Percentiles rank a stretch among this genome's conserved stretches.
phyloP scores from a whole-genome alignment of 2,113 vertebrate species.

The Beaufortia kweichowensis region DNA sequence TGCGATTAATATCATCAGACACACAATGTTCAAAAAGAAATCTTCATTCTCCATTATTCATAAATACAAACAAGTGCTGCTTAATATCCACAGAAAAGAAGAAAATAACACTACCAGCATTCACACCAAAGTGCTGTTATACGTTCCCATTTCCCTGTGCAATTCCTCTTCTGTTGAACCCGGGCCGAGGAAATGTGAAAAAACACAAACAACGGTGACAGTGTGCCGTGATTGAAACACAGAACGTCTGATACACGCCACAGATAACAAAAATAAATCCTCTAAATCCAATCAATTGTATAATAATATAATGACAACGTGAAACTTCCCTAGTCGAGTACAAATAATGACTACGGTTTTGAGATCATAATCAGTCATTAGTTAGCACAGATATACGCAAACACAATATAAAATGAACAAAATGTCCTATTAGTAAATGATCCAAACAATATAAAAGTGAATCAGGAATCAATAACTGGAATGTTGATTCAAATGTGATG shows the following conservation, averaged over 20 bases:
- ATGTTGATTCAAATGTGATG: not conserved
- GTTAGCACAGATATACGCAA: not conserved
- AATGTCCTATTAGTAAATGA: not conserved
- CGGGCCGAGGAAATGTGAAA: conserved; percentile 14
- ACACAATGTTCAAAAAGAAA: not conserved
- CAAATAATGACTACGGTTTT: not conserved
- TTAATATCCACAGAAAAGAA: not conserved
- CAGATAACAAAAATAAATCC: not conserved
- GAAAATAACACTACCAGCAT: not conserved
- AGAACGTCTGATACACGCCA: not conserved
- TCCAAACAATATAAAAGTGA: not conserved
- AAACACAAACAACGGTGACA: conserved; percentile 10
- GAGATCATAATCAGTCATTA: not conserved
- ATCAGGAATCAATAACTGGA: not conserved
- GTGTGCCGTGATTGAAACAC: not conserved
- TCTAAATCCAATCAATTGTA: not conserved
- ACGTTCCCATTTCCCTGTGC: not conserved
- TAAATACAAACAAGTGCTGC: conserved; percentile 14
- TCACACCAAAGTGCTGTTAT: conserved; percentile 12
- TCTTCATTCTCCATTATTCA: conserved; percentile 1
- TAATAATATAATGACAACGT: not conserved
- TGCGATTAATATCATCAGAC: conserved; percentile 1
- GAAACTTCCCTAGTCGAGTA: not conserved
- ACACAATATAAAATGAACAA: not conserved
- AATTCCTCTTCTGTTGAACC: conserved; percentile 5